Conservation (phyloP, 2,113 vertebrate genomes). For the Arvicanthis niloticus region DNA sequence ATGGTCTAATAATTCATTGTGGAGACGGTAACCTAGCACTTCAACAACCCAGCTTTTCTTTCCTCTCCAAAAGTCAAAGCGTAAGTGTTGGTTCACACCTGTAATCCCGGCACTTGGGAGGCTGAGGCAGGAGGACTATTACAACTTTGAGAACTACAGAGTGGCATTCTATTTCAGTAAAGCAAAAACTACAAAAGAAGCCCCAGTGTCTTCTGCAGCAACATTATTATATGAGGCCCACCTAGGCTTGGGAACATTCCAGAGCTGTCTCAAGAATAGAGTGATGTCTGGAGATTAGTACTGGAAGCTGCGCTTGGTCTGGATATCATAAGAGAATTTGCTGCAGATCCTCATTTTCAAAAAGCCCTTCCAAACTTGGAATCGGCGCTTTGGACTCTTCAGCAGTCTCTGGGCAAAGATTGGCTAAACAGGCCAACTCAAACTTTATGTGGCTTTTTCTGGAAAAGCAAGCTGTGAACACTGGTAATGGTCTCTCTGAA, state of each 20-base stretch:
- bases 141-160: background rate
- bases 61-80: background rate
- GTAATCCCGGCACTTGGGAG: background rate
- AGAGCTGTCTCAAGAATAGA: background rate
- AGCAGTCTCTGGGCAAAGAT: slow-evolving; percentile 97
- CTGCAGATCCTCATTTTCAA: slow-evolving; percentile 97
- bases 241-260: background rate
- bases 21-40: background rate
- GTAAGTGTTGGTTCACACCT: background rate
- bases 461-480: slow-evolving; percentile 96
- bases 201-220: background rate
- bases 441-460: slow-evolving; percentile 99
- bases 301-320: slow-evolving; percentile 98
- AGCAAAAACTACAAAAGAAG: background rate
- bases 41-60: background rate
- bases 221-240: background rate
- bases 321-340: slow-evolving; percentile 98
- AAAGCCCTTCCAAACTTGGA: slow-evolving; percentile 96
- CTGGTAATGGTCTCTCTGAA: slow-evolving; percentile 99
- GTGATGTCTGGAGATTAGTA: slow-evolving; percentile 84
- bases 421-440: slow-evolving; percentile 97
- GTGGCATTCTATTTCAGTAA: background rate
- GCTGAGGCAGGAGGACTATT: background rate
- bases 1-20: background rate
- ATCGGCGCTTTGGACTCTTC: slow-evolving; percentile 98